Percentiles rank a stretch among this genome's conserved stretches.
These are phyloP conservation scores for Pachyrhynchus sulphureomaculatus DNA, from an alignment of 1,140 invertebrate species.

Conservation along the genomic window DNA sequence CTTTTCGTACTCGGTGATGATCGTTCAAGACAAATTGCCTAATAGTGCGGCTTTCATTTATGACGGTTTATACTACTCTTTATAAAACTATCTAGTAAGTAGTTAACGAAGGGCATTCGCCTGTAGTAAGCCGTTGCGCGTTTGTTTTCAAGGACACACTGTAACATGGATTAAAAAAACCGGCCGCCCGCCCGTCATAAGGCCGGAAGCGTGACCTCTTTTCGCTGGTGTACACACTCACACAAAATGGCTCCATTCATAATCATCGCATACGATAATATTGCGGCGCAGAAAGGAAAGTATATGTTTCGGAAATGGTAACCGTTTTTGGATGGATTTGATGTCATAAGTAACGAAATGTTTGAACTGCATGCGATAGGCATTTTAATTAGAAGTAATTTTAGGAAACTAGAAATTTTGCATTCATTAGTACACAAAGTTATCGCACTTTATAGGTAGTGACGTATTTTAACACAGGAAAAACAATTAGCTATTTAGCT, in stretches of 20 bases:
- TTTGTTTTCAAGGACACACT: slow-evolving; percentile 13
- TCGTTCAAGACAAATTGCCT: too few relatives aligned
- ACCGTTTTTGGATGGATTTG: not conserved
- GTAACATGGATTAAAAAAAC: slow-evolving; percentile 7
- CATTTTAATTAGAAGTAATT: too few relatives aligned
- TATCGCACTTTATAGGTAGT: too few relatives aligned
- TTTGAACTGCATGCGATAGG: too few relatives aligned
- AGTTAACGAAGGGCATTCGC: slow-evolving; percentile 1
- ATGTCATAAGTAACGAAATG: too few relatives aligned
- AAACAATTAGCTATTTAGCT: too few relatives aligned
- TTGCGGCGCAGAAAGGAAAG: not conserved
- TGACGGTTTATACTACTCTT: slow-evolving; percentile 1
- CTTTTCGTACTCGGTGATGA: too few relatives aligned
- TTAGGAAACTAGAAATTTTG: too few relatives aligned
- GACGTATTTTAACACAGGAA: too few relatives aligned
- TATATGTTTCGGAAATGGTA: not conserved
- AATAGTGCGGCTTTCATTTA: not conserved
- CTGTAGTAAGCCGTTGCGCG: not conserved
- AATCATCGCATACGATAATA: not conserved
- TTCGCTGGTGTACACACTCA: slow-evolving; percentile 6
- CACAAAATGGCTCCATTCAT: slow-evolving; percentile 18
- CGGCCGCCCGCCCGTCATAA: not conserved
- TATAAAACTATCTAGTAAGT: not conserved
- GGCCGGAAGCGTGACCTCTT: slow-evolving; percentile 19
- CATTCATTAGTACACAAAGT: too few relatives aligned